Evolutionary conservation across 2,888 invertebrate species (phyloP).

Genomic region (Anthoptus insignis): DNA sequence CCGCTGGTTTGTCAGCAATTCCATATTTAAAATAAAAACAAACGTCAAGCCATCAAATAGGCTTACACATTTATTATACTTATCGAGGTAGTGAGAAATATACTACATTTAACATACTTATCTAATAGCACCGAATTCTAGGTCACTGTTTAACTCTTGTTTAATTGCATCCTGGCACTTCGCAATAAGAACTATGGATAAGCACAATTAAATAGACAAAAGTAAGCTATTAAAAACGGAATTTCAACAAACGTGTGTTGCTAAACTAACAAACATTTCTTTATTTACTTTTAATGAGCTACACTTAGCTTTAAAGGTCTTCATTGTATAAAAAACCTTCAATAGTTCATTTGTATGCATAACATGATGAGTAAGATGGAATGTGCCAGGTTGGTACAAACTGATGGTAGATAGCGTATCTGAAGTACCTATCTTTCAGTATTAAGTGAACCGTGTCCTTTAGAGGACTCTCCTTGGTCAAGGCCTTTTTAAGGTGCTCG

Average conservation of each 20-base stretch:
- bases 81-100: too few relatives aligned
- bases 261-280: constrained; percentile 2
- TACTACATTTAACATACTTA: too few relatives aligned
- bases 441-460: too few relatives aligned
- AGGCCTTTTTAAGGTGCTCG: too few relatives aligned
- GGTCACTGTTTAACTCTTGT: background rate
- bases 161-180: background rate
- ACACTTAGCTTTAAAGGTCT: constrained; percentile 16
- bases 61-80: too few relatives aligned
- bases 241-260: background rate
- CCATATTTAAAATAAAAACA: too few relatives aligned
- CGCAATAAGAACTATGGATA: constrained; percentile 2
- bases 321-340: constrained; percentile 30
- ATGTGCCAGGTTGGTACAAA: background rate
- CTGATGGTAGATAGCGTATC: background rate
- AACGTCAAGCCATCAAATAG: too few relatives aligned
- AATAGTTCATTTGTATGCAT: constrained; percentile 27
- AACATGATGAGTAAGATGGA: constrained; percentile 24
- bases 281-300: constrained; percentile 16
- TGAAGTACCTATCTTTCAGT: background rate
- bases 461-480: too few relatives aligned
- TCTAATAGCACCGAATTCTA: background rate
- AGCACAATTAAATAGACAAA: constrained; percentile 7
- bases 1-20: too few relatives aligned
- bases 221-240: background rate